Evolutionary conservation across 2,888 invertebrate genomes (phyloP).

Genomic region (Athalia circularis): DNA sequence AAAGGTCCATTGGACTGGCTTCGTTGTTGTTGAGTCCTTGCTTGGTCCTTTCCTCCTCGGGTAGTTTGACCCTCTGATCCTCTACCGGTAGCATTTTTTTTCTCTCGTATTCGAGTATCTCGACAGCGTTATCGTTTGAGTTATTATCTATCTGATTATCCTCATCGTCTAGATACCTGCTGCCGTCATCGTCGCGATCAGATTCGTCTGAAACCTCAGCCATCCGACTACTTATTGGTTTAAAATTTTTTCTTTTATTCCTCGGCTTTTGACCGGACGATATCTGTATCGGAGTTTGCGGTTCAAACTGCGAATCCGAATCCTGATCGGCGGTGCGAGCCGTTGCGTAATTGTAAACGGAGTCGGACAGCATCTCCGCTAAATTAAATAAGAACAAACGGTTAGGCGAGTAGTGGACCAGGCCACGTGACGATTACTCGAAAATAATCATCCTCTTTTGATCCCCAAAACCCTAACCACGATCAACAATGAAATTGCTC

Average conservation of each 20-base stretch:
- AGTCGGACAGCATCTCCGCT: constrained; percentile 74
- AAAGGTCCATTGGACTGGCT: constrained; percentile 71
- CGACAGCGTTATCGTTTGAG: constrained; percentile 59
- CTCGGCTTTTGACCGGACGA: constrained; percentile 70
- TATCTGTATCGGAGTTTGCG: constrained; percentile 66
- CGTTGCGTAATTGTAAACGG: constrained; percentile 73
- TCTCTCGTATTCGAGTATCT: constrained; percentile 48
- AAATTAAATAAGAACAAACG: constrained; percentile 46
- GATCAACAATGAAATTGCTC: too few relatives aligned
- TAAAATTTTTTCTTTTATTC: constrained; percentile 77
- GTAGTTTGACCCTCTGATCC: constrained; percentile 17
- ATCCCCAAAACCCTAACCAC: too few relatives aligned
- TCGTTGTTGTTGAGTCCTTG: constrained; percentile 68
- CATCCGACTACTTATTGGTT: constrained; percentile 74
- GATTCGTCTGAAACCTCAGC: constrained; percentile 72
- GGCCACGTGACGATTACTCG: background rate
- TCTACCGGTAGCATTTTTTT: constrained; percentile 44
- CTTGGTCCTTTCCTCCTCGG: constrained; percentile 51
- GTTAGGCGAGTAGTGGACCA: background rate
- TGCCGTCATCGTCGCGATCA: constrained; percentile 66
- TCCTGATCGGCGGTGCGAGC: constrained; percentile 71
- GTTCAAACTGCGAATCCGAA: constrained; percentile 70
- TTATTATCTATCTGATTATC: constrained; percentile 48
- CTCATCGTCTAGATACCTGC: constrained; percentile 57
- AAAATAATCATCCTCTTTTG: background rate